Base-by-base conservation (phyloP, 2,113 vertebrate genomes). In the Struthio camelus region DNA sequence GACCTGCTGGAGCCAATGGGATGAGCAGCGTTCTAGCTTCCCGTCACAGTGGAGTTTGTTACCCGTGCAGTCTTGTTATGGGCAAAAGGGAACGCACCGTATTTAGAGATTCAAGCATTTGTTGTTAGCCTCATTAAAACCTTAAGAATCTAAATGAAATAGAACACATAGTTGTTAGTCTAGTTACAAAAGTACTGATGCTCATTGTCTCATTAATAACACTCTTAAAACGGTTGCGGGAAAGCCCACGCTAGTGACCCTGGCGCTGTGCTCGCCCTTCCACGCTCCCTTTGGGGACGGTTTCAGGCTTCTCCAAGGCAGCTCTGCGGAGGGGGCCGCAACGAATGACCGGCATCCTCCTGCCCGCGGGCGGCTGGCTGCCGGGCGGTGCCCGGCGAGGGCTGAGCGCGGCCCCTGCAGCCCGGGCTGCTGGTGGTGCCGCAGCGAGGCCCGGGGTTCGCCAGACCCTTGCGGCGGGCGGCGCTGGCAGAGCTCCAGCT, bases 191-290 rank as follows among this genome's bases (percentile, higher is more conserved):
- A 56, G 16, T 27, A 25, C 4, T 36, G 34, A 38, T 28, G 13
- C 12, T 23, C n/a, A 42, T 20, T 22, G 50, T 44, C 6, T 91
- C 11, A 44, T 78, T 66, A 81, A 19, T 42, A 65, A 56, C 20
- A 75, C 6, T 36, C 34, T 70, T 66, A 20, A 73, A 51, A 53
- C 73, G 28, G 27, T 50, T 62, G 20, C 15, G 30, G 11, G 46
- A 66, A 46, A 64, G 5, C 0, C 3, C 9, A 51, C 5, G 2
- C 6, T 58, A 3, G 2, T 53, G 40, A 75, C 11, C 61, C 10
- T 64, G 14, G 38, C 85, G 32, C 18, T 72, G 3, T 51, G 23
- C 23, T 80, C 30, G 51, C 9, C 10, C 14, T 73, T 83, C 9
- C 73, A 72, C 44, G 5, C 11, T 90, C 14, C 10, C 77, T 80